Evolutionary conservation across 1,140 invertebrate genomes (phyloP), one percentile per base, ranked within the genome.

Genomic region (Drosophila baimaii): DNA sequence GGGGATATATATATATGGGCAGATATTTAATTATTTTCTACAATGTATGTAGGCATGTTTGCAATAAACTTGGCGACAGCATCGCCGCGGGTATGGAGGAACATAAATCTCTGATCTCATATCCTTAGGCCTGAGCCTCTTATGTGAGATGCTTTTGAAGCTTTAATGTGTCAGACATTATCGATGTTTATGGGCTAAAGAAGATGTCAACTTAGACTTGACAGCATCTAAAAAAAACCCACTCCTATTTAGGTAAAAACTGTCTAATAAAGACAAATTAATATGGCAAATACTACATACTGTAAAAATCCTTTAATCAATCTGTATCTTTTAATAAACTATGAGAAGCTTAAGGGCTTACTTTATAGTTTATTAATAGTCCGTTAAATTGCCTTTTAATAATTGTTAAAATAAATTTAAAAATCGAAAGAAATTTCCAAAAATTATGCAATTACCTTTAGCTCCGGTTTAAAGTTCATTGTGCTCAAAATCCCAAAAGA

Each of bases 1-100:
- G 58, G 52, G 75, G 62, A 63, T 74, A 61, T 49, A 25, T 17
- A 29, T 73, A 84, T 86, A 84, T 79, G 82, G 79, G 44, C 37
- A 73, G 51, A 76, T 66, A 64, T 81, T 65, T 79, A 76, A 81
- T 86, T 79, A 81, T 76, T 58, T 65, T 58, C 58, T 71, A 75
- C 69, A 85, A 64, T 85, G 81, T 85, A 78, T 58, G 44, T 39
- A 49, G 31, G 8, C 12, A 10, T 41, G 27, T 27, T 19, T 5
- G 29, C 29, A n/a, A 54, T 62, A 21, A 37, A 21, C 27, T 63
- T 63, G 23, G 25, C 41, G 55, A 61, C 63, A 61, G 29, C 29
- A 33, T 43, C 17, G 17, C 33, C 37, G 46, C 33, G 46, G 58
- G 33, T 31, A 23, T 23, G 27, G 2, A 31, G 39, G 8, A 9